Percentiles rank a stretch among this genome's conserved stretches.
Evolutionary conservation across 2,797 vertebrate genomes (phyloP).

Genomic region (Caiman crocodilus): DNA sequence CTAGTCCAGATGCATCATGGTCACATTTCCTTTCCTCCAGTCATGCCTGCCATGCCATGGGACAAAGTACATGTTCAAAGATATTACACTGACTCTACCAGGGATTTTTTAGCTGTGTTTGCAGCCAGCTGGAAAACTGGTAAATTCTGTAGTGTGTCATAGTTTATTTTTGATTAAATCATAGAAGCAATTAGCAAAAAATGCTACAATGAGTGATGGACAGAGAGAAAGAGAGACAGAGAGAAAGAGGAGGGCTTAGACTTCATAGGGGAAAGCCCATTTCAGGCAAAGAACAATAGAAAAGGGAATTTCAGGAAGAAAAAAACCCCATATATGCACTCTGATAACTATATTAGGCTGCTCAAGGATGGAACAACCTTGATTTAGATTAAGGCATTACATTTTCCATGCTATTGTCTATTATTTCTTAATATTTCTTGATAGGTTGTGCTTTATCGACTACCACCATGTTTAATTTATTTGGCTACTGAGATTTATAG

Average conservation of each 20-base stretch:
- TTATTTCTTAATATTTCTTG: neutral
- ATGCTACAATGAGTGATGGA: neutral
- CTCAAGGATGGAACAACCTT: neutral
- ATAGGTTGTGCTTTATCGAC: neutral
- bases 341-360: neutral
- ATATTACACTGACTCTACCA: neutral
- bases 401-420: accelerated
- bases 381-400: neutral
- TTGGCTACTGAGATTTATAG: neutral
- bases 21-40: neutral
- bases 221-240: neutral
- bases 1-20: neutral
- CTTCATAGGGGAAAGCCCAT: neutral
- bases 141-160: neutral
- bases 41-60: neutral
- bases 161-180: neutral
- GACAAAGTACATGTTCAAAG: neutral
- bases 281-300: neutral
- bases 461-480: neutral
- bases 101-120: neutral
- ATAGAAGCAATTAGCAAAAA: neutral
- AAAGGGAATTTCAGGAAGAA: neutral
- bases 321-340: neutral
- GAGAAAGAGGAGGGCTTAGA: accelerated
- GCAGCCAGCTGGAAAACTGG: neutral